These are phyloP conservation scores for Danionella cerebrum DNA, from an alignment of 2,113 vertebrate species.

Conservation along the genomic window DNA sequence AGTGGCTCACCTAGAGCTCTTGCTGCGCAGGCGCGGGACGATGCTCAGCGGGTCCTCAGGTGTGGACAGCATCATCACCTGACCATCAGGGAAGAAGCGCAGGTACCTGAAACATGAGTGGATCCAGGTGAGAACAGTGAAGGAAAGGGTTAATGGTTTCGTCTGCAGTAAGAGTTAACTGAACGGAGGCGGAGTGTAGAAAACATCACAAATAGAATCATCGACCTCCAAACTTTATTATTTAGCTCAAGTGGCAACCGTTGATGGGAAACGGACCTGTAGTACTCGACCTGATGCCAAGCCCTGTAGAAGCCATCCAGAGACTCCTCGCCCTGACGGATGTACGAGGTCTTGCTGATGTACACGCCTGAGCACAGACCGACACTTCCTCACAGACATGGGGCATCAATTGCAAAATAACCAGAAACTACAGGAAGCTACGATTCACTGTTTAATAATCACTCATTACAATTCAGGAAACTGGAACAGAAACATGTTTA, in stretches of 20 bases:
- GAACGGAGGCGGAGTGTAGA: no score
- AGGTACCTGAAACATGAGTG: constrained; percentile 74
- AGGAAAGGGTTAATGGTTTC: no score
- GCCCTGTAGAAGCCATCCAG: constrained; percentile 97
- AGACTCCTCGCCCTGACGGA: constrained; percentile 94
- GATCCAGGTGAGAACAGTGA: no score
- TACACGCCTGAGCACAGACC: constrained; percentile 80
- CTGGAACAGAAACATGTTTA: no score
- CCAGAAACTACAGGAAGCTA: no score
- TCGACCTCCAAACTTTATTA: no score
- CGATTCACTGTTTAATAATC: no score
- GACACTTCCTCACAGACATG: background rate
- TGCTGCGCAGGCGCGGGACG: constrained; percentile 81
- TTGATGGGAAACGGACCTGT: constrained; percentile 91
- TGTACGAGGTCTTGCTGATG: constrained; percentile 93
- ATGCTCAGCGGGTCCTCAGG: constrained; percentile 84
- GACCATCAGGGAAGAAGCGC: constrained; percentile 91
- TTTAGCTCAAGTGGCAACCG: no score
- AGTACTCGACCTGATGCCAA: constrained; percentile 97
- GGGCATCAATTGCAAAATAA: no score
- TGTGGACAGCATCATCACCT: constrained; percentile 89
- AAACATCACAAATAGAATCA: background rate
- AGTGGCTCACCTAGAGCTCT: constrained; percentile 81
- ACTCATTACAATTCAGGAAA: no score
- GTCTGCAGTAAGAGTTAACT: no score